Evolutionary conservation across 1,140 invertebrate species (phyloP).

Genomic region (Galendromus occidentalis): DNA sequence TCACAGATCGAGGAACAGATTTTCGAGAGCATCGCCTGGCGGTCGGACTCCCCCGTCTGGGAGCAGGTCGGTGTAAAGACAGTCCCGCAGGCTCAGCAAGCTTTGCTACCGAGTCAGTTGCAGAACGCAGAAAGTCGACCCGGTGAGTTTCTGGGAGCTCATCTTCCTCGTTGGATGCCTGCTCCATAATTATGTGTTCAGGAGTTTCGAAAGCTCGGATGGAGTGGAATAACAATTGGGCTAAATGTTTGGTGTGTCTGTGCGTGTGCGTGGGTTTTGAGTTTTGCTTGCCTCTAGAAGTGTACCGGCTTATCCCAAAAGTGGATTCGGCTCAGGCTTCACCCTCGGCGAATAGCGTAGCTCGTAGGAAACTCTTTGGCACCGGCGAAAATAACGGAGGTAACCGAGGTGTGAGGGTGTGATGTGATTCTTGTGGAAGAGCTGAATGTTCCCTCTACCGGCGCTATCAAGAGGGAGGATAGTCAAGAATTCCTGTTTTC

Average conservation of each 20-base stretch:
- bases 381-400: not conserved
- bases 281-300: not conserved
- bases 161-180: too few relatives aligned
- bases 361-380: not conserved
- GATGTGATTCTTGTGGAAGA: too few relatives aligned
- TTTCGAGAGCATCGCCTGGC: constrained; percentile 81
- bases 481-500: too few relatives aligned
- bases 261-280: not conserved
- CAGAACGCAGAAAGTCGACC: not conserved
- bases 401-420: too few relatives aligned
- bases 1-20: constrained; percentile 77
- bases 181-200: too few relatives aligned
- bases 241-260: too few relatives aligned
- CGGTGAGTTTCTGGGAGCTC: too few relatives aligned
- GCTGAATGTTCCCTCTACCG: too few relatives aligned
- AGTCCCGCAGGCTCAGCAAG: constrained; percentile 21
- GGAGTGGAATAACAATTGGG: too few relatives aligned
- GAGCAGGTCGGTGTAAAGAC: constrained; percentile 22
- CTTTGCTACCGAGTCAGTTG: constrained; percentile 26
- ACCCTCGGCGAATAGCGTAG: not conserved
- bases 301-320: not conserved
- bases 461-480: too few relatives aligned
- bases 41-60: constrained; percentile 69
- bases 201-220: too few relatives aligned
- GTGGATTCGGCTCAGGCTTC: not conserved